Conservation (phyloP, 1,140 invertebrate genomes). For the Akabosia matsudoensis region DNA sequence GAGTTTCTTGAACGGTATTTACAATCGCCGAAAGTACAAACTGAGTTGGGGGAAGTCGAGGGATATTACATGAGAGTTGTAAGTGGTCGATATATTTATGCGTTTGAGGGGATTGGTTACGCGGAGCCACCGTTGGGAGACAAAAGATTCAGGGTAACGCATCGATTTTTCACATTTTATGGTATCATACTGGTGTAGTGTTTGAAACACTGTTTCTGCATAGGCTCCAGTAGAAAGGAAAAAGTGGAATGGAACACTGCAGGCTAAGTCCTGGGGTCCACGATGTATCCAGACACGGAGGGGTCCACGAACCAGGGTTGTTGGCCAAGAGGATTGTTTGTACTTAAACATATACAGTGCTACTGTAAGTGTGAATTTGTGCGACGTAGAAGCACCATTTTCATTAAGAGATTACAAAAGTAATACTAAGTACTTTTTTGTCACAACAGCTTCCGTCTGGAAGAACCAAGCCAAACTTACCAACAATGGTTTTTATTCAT, state of each 20-base stretch:
- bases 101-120: constrained; percentile 8
- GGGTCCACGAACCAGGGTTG: neutral
- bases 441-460: neutral
- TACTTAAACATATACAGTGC: constrained; percentile 2
- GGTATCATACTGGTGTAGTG: neutral
- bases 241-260: neutral
- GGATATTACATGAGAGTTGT: constrained; percentile 24
- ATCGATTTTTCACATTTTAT: neutral
- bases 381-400: neutral
- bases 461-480: constrained; percentile 7
- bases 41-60: neutral
- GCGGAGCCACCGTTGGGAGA: constrained; percentile 1
- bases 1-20: neutral
- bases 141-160: neutral
- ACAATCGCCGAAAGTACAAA: neutral
- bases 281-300: neutral
- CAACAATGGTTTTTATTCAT: constrained; percentile 36
- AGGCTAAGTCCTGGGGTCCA: neutral
- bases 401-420: neutral
- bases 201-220: neutral
- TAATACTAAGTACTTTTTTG: no score
- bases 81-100: constrained; percentile 17
- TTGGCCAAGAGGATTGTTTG: neutral
- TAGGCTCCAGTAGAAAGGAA: neutral
- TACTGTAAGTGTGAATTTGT: neutral